phyloP scores from a whole-genome alignment of 2,888 invertebrate species.

The Drosophila anceps region DNA sequence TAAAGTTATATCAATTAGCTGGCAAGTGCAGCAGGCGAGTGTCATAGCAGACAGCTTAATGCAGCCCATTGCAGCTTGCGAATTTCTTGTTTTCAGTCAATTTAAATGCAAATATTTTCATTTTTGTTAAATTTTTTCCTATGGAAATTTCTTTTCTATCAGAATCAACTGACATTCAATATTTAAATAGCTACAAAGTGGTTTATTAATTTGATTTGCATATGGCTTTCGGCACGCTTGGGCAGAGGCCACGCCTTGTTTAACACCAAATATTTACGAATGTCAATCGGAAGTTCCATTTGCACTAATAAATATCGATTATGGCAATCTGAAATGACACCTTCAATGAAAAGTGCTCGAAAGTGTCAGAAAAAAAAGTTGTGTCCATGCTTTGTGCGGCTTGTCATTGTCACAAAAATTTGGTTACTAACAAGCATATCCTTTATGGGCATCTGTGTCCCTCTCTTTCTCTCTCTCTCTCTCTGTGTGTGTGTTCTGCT shows the following conservation, averaged over 20 bases:
- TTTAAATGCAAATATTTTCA: not conserved
- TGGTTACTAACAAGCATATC: slow-evolving; percentile 70
- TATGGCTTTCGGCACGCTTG: not conserved
- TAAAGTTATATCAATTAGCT: too few species aligned
- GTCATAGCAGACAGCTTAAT: too few species aligned
- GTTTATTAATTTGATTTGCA: not conserved
- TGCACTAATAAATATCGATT: slow-evolving; percentile 42
- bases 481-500: not conserved
- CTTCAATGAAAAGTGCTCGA: slow-evolving; percentile 37
- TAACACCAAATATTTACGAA: slow-evolving; percentile 4
- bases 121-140: not conserved
- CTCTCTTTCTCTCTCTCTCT: too few species aligned
- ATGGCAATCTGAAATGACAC: slow-evolving; percentile 16
- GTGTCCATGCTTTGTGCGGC: slow-evolving; percentile 20
- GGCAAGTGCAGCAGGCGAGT: too few species aligned
- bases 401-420: slow-evolving; percentile 45
- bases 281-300: slow-evolving; percentile 15
- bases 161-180: not conserved
- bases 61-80: not conserved
- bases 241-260: not conserved
- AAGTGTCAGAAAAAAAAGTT: slow-evolving; percentile 51
- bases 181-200: not conserved
- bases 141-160: not conserved
- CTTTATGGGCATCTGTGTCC: slow-evolving; percentile 32
- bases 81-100: not conserved